phyloP scores from a whole-genome alignment of 1,140 invertebrate species.

The Ylistrum balloti region DNA sequence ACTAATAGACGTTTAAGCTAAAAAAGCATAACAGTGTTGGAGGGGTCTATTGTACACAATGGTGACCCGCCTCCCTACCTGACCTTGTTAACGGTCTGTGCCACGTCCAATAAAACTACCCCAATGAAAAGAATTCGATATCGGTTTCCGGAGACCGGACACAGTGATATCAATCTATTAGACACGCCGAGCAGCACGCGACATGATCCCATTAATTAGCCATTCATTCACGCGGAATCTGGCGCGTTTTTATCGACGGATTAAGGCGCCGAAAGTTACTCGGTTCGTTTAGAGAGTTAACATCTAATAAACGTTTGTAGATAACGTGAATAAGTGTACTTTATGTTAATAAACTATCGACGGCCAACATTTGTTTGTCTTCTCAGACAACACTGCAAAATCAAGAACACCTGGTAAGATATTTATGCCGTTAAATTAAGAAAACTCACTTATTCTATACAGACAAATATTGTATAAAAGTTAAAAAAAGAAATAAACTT shows the following conservation, averaged over 20 bases:
- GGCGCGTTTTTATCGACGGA: not conserved
- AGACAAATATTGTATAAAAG: no score
- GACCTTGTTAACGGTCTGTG: not conserved
- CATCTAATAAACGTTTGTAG: not conserved
- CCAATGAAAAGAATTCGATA: conserved; percentile 15
- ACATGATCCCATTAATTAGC: conserved; percentile 33
- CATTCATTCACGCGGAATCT: conserved; percentile 5
- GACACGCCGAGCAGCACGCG: conserved; percentile 24
- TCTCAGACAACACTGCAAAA: no score
- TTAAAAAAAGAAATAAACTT: no score
- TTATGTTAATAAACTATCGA: not conserved
- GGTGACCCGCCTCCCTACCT: not conserved
- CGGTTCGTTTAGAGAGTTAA: not conserved
- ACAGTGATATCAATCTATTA: conserved; percentile 12
- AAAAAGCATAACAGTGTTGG: not conserved
- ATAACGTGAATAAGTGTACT: not conserved
- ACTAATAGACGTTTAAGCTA: not conserved
- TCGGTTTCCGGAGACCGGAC: conserved; percentile 23
- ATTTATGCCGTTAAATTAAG: no score
- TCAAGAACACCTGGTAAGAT: no score
- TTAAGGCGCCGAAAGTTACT: conserved; percentile 3
- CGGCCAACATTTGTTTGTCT: no score
- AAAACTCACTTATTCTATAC: no score
- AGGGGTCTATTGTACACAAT: not conserved
- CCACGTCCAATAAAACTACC: not conserved